phyloP scores from a whole-genome alignment of 53 echinoderm and acorn worm genomes.

The Paracentrotus lividus region DNA sequence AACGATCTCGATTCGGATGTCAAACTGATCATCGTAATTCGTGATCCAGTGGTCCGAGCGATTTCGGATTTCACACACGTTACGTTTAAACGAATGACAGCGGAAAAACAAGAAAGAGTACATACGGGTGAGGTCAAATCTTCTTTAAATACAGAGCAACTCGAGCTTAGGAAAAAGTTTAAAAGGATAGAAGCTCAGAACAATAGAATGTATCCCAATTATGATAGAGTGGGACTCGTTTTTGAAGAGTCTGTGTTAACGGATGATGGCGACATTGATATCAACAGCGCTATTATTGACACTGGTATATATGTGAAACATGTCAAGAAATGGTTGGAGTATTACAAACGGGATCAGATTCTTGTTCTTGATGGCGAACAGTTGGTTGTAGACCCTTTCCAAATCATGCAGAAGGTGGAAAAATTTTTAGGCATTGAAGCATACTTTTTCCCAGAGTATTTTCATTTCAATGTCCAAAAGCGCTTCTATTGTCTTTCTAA shows the following conservation, averaged over 20 bases:
- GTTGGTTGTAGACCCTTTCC: slow-evolving; percentile 59
- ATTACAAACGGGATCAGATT: slow-evolving; percentile 62
- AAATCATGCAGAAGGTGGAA: slow-evolving; percentile 65
- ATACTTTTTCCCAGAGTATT: slow-evolving; percentile 69
- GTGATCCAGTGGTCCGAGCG: slow-evolving; percentile 68
- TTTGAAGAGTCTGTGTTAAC: slow-evolving; percentile 76
- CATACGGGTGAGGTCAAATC: slow-evolving; percentile 17
- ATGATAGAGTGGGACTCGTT: slow-evolving; percentile 50
- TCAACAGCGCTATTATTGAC: slow-evolving; percentile 68
- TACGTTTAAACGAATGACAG: slow-evolving; percentile 31
- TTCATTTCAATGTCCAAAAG: slow-evolving; percentile 71
- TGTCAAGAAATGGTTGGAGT: slow-evolving; percentile 67
- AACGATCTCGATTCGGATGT: slow-evolving; percentile 48
- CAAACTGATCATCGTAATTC: slow-evolving; percentile 65
- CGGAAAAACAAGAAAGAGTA: neutral
- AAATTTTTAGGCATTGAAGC: slow-evolving; percentile 68
- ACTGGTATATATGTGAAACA: slow-evolving; percentile 75
- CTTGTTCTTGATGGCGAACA: slow-evolving; percentile 72
- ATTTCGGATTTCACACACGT: slow-evolving; percentile 74
- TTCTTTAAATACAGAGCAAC: slow-evolving; percentile 53
- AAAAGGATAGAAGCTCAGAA: slow-evolving; percentile 44
- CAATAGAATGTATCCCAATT: slow-evolving; percentile 34
- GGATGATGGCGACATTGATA: slow-evolving; percentile 63
- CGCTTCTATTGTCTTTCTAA: slow-evolving; percentile 74
- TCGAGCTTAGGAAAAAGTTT: neutral